These are phyloP conservation scores for Arctopsyche grandis DNA, from an alignment of 1,140 invertebrate genomes.

Conservation along the genomic window DNA sequence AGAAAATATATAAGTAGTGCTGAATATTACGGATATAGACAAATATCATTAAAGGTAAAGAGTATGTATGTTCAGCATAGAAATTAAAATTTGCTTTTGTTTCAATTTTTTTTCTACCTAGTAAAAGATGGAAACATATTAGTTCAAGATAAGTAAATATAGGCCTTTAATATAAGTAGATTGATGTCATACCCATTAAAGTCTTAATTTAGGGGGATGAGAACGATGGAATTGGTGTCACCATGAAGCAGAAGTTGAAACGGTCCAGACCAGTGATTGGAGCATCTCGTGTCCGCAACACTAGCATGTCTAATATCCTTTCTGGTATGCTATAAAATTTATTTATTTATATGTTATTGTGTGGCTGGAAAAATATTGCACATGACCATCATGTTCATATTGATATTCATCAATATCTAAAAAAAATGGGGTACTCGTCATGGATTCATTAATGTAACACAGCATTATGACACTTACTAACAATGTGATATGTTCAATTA, in stretches of 20 bases:
- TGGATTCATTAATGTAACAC: constrained; percentile 20
- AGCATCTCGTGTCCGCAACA: constrained; percentile 28
- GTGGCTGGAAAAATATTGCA: constrained; percentile 55
- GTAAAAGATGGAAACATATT: too few species aligned
- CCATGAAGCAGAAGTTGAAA: constrained; percentile 38
- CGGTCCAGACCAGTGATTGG: constrained; percentile 35
- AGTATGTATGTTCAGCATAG: too few species aligned
- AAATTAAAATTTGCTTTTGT: too few species aligned
- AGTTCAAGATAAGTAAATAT: too few species aligned
- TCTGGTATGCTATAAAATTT: constrained; percentile 48
- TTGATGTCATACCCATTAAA: constrained; percentile 47
- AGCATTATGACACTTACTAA: background rate
- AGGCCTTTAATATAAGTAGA: background rate
- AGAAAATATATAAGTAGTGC: too few species aligned
- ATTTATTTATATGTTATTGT: constrained; percentile 45
- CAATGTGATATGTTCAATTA: constrained; percentile 9
- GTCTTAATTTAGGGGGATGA: constrained; percentile 54
- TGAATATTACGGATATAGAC: too few species aligned
- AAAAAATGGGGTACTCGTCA: constrained; percentile 10
- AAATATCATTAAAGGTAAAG: too few species aligned
- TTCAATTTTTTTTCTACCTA: too few species aligned
- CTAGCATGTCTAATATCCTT: constrained; percentile 49
- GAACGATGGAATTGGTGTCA: constrained; percentile 36
- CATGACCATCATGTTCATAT: constrained; percentile 34
- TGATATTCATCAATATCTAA: constrained; percentile 22